Evolutionary conservation across 2,113 vertebrate species (phyloP).

Genomic region (Pseudorectes ferrugineus): DNA sequence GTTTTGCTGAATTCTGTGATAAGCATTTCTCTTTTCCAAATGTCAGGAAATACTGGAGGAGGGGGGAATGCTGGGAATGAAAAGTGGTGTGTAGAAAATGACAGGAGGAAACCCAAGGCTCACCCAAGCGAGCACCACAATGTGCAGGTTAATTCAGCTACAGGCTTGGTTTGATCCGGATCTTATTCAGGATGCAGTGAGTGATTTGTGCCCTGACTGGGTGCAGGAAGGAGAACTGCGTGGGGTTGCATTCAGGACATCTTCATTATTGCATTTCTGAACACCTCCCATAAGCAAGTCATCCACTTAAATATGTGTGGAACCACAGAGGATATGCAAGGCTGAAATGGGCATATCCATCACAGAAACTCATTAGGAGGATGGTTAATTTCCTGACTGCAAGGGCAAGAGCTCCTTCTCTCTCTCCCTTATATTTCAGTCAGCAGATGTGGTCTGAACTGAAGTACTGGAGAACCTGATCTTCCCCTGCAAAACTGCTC

Average conservation of each 20-base stretch:
- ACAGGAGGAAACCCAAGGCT: neutral
- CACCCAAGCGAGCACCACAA: neutral
- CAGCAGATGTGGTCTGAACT: neutral
- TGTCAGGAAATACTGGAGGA: neutral
- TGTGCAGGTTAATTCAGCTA: neutral
- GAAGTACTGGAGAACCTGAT: too few relatives aligned
- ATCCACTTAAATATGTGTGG: too few relatives aligned
- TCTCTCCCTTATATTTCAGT: neutral
- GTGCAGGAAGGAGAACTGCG: rapidly evolving
- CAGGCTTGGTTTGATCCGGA: rapidly evolving
- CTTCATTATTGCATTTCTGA: neutral
- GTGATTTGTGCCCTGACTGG: neutral
- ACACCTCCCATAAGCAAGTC: neutral
- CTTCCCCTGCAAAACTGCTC: neutral
- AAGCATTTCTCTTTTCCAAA: neutral
- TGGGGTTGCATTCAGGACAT: neutral
- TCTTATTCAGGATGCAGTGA: neutral
- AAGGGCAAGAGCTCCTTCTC: neutral
- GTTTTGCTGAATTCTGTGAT: neutral
- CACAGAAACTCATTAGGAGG: neutral
- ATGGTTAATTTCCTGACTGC: neutral
- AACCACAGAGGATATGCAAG: neutral
- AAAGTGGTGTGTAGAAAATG: neutral
- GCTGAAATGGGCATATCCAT: neutral
- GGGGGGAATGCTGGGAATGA: neutral